Percentiles rank a stretch among this genome's conserved stretches.
These are phyloP conservation scores for Cloeon dipterum DNA, from an alignment of 2,888 invertebrate genomes.

Conservation along the genomic window DNA sequence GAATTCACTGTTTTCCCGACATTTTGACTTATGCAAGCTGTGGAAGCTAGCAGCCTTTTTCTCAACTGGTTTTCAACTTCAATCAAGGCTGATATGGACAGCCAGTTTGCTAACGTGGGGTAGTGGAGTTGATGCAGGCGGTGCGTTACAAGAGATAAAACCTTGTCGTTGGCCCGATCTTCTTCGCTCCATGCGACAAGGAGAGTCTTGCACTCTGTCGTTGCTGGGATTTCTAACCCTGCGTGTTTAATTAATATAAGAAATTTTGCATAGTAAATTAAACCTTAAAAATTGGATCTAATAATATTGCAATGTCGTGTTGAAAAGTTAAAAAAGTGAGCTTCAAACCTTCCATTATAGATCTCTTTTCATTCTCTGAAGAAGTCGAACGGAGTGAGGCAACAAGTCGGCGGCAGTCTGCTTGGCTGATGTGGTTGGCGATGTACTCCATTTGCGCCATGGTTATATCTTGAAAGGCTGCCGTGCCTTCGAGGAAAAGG, in stretches of 20 bases:
- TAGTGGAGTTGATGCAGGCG: conserved; percentile 32
- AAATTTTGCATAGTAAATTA: neutral
- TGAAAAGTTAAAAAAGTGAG: neutral
- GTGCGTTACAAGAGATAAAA: conserved; percentile 22
- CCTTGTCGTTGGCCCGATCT: too few species aligned
- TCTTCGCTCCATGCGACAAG: conserved; percentile 36
- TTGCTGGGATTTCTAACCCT: conserved; percentile 23
- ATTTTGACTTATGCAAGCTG: too few species aligned
- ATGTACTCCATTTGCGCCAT: neutral
- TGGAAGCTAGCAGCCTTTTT: too few species aligned
- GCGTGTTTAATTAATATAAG: conserved; percentile 4
- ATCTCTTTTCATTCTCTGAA: too few species aligned
- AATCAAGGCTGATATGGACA: conserved; percentile 29
- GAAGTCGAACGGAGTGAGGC: neutral
- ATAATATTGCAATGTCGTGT: neutral
- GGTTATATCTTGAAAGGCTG: too few species aligned
- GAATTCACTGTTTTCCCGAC: too few species aligned
- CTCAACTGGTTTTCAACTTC: too few species aligned
- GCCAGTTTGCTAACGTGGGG: conserved; percentile 32
- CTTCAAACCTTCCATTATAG: neutral
- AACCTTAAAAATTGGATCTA: too few species aligned
- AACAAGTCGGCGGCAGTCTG: conserved; percentile 2
- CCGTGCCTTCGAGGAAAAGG: too few species aligned
- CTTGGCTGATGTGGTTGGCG: neutral
- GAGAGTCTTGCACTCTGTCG: conserved; percentile 27